Percentiles rank a stretch among this genome's conserved stretches.
Conservation (phyloP, 1,140 invertebrate species). For the Orchesella cincta region DNA sequence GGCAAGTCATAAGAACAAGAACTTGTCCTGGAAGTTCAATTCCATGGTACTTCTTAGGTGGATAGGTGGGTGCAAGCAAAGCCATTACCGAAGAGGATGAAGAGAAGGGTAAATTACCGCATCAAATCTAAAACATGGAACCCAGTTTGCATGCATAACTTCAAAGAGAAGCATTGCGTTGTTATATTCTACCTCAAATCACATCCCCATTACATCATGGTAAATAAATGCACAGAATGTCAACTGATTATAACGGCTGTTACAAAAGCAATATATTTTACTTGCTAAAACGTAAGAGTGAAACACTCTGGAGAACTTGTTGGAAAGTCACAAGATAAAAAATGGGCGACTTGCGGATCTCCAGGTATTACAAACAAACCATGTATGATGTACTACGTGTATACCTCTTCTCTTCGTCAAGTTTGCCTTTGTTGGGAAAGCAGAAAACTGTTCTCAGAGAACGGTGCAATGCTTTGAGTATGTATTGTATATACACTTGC, state of each 20-base stretch:
- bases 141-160: background rate
- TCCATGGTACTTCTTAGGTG: background rate
- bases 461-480: no score
- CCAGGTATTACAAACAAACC: background rate
- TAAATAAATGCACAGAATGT: background rate
- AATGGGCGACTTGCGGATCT: constrained; percentile 9
- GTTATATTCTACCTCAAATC: no score
- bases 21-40: no score
- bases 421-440: no score
- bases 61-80: background rate
- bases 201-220: background rate
- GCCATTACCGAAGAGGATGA: background rate
- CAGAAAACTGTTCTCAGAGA: no score
- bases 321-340: constrained; percentile 14
- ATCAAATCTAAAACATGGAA: constrained; percentile 20
- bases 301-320: constrained; percentile 11
- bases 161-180: no score
- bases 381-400: no score
- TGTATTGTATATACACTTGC: no score
- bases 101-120: constrained; percentile 6
- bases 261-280: constrained; percentile 17
- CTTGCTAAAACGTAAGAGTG: background rate
- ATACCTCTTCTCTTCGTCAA: no score
- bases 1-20: no score
- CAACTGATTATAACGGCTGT: background rate